Evolutionary conservation across 2,888 invertebrate genomes (phyloP).

Genomic region (Epiperipatus broadwayi): DNA sequence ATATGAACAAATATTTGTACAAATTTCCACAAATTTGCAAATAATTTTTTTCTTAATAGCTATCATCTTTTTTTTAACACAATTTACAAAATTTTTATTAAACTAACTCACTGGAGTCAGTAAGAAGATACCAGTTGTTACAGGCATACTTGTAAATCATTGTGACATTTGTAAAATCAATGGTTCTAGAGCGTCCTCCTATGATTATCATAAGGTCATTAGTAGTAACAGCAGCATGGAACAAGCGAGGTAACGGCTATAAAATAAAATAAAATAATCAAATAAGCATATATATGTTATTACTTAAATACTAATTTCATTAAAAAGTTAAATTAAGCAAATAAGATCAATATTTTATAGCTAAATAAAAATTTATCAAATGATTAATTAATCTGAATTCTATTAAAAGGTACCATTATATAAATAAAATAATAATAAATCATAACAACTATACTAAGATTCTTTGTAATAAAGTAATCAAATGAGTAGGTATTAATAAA

Average conservation of each 20-base stretch:
- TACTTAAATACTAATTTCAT: conserved; percentile 6
- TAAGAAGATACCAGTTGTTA: conserved; percentile 63
- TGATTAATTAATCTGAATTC: no score
- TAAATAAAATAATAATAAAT: no score
- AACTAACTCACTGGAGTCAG: conserved; percentile 30
- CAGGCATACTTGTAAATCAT: conserved; percentile 71
- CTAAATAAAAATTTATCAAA: no score
- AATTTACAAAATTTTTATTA: neutral
- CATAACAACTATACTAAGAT: no score
- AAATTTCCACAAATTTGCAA: no score
- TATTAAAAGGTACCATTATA: no score
- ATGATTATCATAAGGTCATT: conserved; percentile 75
- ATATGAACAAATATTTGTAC: no score
- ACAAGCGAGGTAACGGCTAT: conserved; percentile 38
- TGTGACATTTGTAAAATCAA: conserved; percentile 30
- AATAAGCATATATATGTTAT: neutral
- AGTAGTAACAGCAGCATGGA: conserved; percentile 71
- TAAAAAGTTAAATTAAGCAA: neutral
- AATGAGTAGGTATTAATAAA: no score
- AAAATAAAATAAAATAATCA: conserved; percentile 4
- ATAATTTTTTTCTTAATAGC: conserved; percentile 17
- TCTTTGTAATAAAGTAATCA: no score
- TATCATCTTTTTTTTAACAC: neutral
- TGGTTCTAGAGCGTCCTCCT: conserved; percentile 51
- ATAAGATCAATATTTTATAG: neutral